Evolutionary conservation across 1,140 invertebrate genomes (phyloP), one percentile per base, ranked within the genome.

Genomic region (Papilio aristodemus): DNA sequence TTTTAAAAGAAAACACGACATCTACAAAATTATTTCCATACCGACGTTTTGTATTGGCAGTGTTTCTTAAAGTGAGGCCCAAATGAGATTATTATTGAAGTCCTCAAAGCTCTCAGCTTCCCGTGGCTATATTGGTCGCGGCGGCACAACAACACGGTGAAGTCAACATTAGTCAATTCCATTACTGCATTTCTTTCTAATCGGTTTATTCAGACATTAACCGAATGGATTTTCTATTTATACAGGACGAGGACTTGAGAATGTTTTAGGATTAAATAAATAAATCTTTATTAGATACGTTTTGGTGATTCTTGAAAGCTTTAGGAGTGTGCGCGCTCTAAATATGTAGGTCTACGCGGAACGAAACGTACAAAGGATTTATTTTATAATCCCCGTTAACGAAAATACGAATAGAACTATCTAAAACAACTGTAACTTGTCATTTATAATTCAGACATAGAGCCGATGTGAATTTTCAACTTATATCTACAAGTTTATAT

Each of bases 151-250:
- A 76, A 74, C 73, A 75, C 72, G 73, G 77, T 77, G 75, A 71
- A 67, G 71, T 66, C 74, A 70, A 76, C 75, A 84, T 80, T 78
- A 75, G 78, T 81, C 78, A 79, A 79, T 66, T 78, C 79, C 75
- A 80, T 80, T 84, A 83, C 72, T 72, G 78, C 74, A 83, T 82
- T 83, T 83, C 79, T 85, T 79, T 68, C 75, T 78, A 81, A 81
- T 80, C 81, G 75, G 77, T 82, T 83, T 80, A 79, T 75, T 76
- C 75, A 74, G 75, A 75, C 78, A 75, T 75, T 76, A 74, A 70
- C 69, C 59, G 74, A 78, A 84, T 82, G 76, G 79, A 76, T 74
- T 81, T n/a, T 80, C 68, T 83, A 71, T 84, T 83, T 82, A 79
- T 74, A 72, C 64, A 78, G 60, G 72, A 62, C 69, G 68, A 46